phyloP scores from a whole-genome alignment of 2,888 invertebrate species.

The Papilio protenor region DNA sequence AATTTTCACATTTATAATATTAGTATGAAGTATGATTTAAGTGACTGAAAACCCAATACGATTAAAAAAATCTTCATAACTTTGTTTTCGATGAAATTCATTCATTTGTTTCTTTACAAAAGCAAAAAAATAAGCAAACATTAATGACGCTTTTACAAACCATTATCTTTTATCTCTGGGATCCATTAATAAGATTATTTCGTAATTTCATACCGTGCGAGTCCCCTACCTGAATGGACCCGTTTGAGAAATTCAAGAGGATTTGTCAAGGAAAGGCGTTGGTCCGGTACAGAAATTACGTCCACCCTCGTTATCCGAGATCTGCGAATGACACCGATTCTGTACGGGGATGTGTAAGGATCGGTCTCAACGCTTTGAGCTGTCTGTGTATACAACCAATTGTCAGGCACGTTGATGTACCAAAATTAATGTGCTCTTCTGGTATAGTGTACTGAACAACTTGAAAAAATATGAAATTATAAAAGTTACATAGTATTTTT shows the following conservation, averaged over 20 bases:
- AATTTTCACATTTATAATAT: too few species aligned
- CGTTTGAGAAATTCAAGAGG: conserved; percentile 72
- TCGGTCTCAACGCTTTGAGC: conserved; percentile 28
- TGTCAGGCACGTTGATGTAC: not conserved
- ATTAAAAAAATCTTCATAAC: not conserved
- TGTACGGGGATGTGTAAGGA: conserved; percentile 35
- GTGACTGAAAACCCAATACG: too few species aligned
- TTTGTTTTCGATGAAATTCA: not conserved
- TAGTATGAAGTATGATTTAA: too few species aligned
- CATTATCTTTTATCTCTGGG: conserved; percentile 21
- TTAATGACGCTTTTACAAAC: conserved; percentile 2
- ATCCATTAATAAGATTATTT: conserved; percentile 63
- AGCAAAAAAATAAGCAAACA: not conserved
- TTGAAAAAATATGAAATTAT: too few species aligned
- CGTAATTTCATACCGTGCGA: conserved; percentile 57
- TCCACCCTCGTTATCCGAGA: conserved; percentile 65
- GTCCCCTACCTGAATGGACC: conserved; percentile 49
- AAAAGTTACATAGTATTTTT: too few species aligned
- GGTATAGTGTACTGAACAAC: not conserved
- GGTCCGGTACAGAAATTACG: conserved; percentile 65
- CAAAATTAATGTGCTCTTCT: conserved; percentile 15
- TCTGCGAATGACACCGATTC: conserved; percentile 63
- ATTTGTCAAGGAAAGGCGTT: conserved; percentile 68
- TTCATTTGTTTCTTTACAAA: not conserved
- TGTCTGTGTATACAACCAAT: conserved; percentile 28